Evolutionary conservation across 2,888 invertebrate species (phyloP), one percentile per base, ranked within the genome.

Genomic region (Hemaris fuciformis): DNA sequence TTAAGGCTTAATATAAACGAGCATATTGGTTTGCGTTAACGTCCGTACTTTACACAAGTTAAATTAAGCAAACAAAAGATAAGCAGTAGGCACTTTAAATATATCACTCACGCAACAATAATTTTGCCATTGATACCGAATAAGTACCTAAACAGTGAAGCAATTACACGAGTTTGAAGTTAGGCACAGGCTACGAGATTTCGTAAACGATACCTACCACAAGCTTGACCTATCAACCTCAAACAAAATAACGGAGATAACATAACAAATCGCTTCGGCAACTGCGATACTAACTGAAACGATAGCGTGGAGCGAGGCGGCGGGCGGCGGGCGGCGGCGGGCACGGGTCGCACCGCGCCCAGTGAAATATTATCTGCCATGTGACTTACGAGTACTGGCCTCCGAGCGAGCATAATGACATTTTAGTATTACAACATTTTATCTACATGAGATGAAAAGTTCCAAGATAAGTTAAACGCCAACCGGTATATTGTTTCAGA

Each of bases 401-500:
- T 84, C 78, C 76, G 72, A 76, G 84, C 75, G 80, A 85, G 84
- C 87, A 86, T 89, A 91, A 91, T 91, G 91, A 90, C 90, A 90
- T 90, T 91, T 91, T 89, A 90, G 89, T 91, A 88, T 87, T 91
- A 91, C 89, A 91, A 88, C 89, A 86, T 84, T 88, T 89, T 91
- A 91, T 91, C 90, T 89, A 87, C 82, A 84, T 81, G 83, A 86
- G 86, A 88, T 88, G 88, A 91, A 89, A 91, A 90, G 85, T 88
- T 79, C 78, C 73, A 71, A 91, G 91, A 91, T 91, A 91, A 90
- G 83, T 88, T 90, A 91, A 91, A 91, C 91, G 88, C 85, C 87
- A 86, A 87, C 87, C 85, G 85, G 88, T 90, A 89, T 90, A 91
- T 91, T 91, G 91, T 91, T 91, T 91, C 89, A 88, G 82, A 88